Base-by-base conservation (phyloP, 2,888 invertebrate genomes). In the Spicauda simplicius region DNA sequence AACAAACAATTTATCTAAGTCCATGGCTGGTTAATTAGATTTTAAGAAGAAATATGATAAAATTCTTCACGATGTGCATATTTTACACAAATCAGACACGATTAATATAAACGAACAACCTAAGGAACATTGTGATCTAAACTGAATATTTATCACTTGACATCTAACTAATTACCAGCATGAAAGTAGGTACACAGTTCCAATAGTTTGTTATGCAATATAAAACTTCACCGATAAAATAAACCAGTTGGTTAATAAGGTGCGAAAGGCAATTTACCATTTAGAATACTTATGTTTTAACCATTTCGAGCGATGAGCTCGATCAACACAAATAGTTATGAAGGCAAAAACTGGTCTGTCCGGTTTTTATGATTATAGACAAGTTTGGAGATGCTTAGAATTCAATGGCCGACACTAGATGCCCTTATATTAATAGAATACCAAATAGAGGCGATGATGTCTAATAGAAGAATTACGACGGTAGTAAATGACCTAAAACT, bases 291-390 rank as follows among this genome's bases (percentile, higher is more conserved):
- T 45, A 18, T 52, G 37, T 54, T 19, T 59, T 45, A 45, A 14
- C 48, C 53, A 54, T 45, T 54, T 59, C 20, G 25, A 45, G 54
- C 64, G 58, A 64, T 25, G 25, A 58, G 41, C 58, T 58, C 19
- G 37, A 64, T 56, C 30, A 41, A 19, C 41, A 12, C 14, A 19
- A 18, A 58, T 57, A 37, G 58, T 64, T 64, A 56, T 41, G 12
- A 53, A 53, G 18, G 53, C 18, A 64, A 58, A 64, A 64, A 64
- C 58, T 64, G 37, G 58, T 64, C 25, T 14, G 8, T 41, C 58
- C 64, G 64, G 58, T 53, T 64, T n/a, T n/a, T 37, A 25, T 20
- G 16, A 20, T 64, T 58, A 58, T 64, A 52, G 64, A 53, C 64
- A 52, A 64, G 64, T 64, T 64, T 57, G 41, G 58, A 64, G 64